A percentile compares a stretch with the other conserved stretches of the same genome.
These are phyloP conservation scores for Anastatus disparis DNA, from an alignment of 1,140 invertebrate genomes.

Conservation along the genomic window DNA sequence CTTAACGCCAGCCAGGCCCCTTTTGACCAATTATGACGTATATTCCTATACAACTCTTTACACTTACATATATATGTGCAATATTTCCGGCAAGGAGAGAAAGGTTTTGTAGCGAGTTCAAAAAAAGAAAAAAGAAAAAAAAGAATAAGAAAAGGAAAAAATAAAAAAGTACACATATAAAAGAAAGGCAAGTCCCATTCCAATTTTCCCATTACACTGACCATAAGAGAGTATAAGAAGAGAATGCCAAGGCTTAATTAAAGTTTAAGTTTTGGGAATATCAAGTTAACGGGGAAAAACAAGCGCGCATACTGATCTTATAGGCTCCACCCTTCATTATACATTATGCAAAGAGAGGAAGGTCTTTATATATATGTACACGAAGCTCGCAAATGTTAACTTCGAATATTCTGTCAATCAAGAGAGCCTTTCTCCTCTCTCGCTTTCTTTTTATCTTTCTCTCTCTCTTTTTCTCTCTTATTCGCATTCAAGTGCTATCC, in stretches of 20 bases:
- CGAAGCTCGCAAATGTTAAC: constrained; percentile 17
- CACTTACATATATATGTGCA: not conserved
- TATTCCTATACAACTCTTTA: not conserved
- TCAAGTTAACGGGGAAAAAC: not conserved
- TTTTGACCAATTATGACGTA: not conserved
- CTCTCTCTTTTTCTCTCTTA: too few species aligned
- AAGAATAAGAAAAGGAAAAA: not conserved
- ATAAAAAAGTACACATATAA: too few species aligned
- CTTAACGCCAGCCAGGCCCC: not conserved
- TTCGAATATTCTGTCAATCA: constrained; percentile 43
- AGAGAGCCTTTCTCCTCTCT: too few species aligned
- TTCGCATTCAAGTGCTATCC: too few species aligned
- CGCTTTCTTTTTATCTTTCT: too few species aligned
- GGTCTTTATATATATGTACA: too few species aligned
- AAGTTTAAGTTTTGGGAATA: not conserved
- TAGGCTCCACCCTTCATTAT: constrained; percentile 20
- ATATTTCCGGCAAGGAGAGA: not conserved
- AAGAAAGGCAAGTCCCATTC: not conserved
- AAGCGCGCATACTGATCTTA: too few species aligned
- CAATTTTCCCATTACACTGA: not conserved
- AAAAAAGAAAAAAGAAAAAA: not conserved
- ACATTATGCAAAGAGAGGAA: constrained; percentile 23
- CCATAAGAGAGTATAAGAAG: too few species aligned
- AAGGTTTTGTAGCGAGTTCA: not conserved
- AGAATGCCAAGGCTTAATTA: constrained; percentile 3